A percentile compares a stretch with the other conserved stretches of the same genome.
Evolutionary conservation across 2,113 vertebrate genomes (phyloP).

Genomic region (Pyxicephalus adspersus): DNA sequence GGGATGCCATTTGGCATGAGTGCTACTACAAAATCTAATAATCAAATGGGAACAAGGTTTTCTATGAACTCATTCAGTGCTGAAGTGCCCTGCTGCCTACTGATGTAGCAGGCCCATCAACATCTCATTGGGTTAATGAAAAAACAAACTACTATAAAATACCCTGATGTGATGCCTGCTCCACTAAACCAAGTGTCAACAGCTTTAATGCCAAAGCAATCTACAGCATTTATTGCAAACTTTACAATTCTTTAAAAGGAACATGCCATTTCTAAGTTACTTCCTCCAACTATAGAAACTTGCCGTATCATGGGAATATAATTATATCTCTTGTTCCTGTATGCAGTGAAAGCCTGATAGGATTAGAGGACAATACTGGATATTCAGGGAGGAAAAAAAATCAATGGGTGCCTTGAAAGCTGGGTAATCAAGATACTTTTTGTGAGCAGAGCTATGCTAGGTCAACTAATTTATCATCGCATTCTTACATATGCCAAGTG

Average conservation of each 20-base stretch:
- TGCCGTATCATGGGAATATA: constrained; percentile 31
- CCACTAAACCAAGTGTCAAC: background rate
- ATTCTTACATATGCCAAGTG: constrained; percentile 52
- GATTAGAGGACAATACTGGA: constrained; percentile 51
- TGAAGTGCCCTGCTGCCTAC: constrained; percentile 27
- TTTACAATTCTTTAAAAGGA: background rate
- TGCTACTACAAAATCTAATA: constrained; percentile 47
- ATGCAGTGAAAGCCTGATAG: constrained; percentile 47
- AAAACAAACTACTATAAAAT: background rate
- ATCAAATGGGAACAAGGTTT: constrained; percentile 22
- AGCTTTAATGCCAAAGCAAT: background rate
- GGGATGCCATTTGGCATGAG: constrained; percentile 49
- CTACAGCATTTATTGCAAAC: background rate
- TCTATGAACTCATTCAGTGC: constrained; percentile 42
- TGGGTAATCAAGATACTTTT: constrained; percentile 51
- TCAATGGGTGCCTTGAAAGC: constrained; percentile 50
- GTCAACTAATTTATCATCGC: constrained; percentile 54
- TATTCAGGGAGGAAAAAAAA: constrained; percentile 53
- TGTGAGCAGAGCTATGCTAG: constrained; percentile 41
- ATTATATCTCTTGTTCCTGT: constrained; percentile 38
- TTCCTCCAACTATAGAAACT: constrained; percentile 19
- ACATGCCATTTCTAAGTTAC: constrained; percentile 21
- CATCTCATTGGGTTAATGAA: constrained; percentile 2
- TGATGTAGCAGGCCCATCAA: constrained; percentile 14
- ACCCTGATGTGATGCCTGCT: too few relatives aligned